These are phyloP conservation scores for Lagria hirta DNA, from an alignment of 2,888 invertebrate species.

Conservation along the genomic window DNA sequence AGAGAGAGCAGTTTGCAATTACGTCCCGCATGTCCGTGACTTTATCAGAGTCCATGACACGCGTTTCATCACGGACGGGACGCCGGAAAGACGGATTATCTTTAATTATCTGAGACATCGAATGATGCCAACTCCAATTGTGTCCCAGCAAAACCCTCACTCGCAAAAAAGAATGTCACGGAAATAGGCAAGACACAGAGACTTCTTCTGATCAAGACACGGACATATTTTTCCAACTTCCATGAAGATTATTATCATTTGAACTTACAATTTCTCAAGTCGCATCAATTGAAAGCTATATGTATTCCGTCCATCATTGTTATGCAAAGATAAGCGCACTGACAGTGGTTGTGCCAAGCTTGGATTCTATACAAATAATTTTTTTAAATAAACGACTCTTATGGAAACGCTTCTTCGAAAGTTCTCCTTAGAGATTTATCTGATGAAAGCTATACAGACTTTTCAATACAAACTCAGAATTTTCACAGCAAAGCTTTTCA, in stretches of 20 bases:
- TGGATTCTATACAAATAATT: too few species aligned
- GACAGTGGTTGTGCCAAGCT: too few species aligned
- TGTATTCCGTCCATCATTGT: too few species aligned
- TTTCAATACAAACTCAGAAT: too few species aligned
- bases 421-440: too few species aligned
- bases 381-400: too few species aligned
- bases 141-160: constrained; percentile 30
- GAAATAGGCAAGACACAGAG: constrained; percentile 29
- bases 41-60: constrained; percentile 46
- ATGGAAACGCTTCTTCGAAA: too few species aligned
- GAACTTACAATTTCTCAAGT: too few species aligned
- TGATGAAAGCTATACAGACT: too few species aligned
- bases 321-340: too few species aligned
- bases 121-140: constrained; percentile 44
- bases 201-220: constrained; percentile 28
- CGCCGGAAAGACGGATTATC: constrained; percentile 50
- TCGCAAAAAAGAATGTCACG: constrained; percentile 28
- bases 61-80: constrained; percentile 46
- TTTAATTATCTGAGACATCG: constrained; percentile 52
- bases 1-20: constrained; percentile 32
- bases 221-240: constrained; percentile 21
- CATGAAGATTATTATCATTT: constrained; percentile 7
- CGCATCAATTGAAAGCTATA: too few species aligned
- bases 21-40: constrained; percentile 47
- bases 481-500: too few species aligned